These are phyloP conservation scores for Himalopsyche tibetana DNA, from an alignment of 2,888 invertebrate genomes.

Conservation along the genomic window DNA sequence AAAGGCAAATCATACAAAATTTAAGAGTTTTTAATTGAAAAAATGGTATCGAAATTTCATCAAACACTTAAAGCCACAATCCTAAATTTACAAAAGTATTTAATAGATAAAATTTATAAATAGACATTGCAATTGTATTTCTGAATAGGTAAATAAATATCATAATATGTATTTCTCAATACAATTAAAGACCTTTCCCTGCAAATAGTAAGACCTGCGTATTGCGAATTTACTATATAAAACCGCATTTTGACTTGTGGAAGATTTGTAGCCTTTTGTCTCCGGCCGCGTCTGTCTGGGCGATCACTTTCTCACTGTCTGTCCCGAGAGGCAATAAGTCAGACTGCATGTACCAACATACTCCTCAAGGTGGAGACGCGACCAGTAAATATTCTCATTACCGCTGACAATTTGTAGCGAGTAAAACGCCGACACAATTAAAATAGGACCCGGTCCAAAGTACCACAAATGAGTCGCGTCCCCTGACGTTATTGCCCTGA, in stretches of 20 bases:
- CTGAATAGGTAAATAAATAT: too few species aligned
- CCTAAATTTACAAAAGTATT: too few species aligned
- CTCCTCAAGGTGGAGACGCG: conserved; percentile 45
- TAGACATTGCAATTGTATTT: too few species aligned
- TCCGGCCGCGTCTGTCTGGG: conserved; percentile 44
- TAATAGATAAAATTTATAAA: too few species aligned
- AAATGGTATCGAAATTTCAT: too few species aligned
- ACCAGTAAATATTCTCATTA: conserved; percentile 61
- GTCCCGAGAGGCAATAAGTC: conserved; percentile 55
- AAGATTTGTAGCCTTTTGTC: conserved; percentile 60
- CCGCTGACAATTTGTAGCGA: conserved; percentile 47
- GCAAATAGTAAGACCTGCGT: not conserved
- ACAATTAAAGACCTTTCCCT: too few species aligned
- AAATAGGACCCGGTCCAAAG: conserved; percentile 11
- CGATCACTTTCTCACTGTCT: conserved; percentile 59
- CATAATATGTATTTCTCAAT: too few species aligned
- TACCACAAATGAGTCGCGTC: conserved; percentile 4
- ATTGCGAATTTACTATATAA: conserved; percentile 17
- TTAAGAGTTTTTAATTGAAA: too few species aligned
- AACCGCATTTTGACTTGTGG: conserved; percentile 35
- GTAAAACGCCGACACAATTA: conserved; percentile 43
- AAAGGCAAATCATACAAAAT: too few species aligned
- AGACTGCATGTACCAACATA: conserved; percentile 39
- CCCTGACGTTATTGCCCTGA: not conserved
- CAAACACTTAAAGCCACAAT: too few species aligned